Evolutionary conservation across 2,113 vertebrate species (phyloP).

Genomic region (Procavia capensis): DNA sequence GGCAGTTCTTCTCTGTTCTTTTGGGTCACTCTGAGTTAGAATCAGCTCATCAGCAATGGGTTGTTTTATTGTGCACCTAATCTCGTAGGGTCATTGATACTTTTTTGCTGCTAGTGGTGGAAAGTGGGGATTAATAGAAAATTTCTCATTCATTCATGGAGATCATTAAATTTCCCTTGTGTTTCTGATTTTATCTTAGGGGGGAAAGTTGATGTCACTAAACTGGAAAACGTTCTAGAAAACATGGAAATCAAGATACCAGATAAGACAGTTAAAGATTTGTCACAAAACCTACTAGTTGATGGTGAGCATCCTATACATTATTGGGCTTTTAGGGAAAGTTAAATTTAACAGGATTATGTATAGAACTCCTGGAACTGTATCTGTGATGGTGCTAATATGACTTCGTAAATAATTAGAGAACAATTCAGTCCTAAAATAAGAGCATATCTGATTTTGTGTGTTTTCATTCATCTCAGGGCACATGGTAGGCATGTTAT

Average conservation of each 20-base stretch:
- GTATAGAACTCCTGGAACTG: background rate
- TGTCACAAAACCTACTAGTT: slow-evolving; percentile 37
- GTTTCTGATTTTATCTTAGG: slow-evolving; percentile 49
- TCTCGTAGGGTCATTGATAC: background rate
- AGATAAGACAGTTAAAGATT: slow-evolving; percentile 50
- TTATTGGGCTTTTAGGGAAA: background rate
- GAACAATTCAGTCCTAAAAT: background rate
- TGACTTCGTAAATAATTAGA: background rate
- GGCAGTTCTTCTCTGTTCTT: background rate
- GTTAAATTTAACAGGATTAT: background rate
- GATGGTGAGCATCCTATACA: slow-evolving; percentile 51
- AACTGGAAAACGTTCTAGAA: slow-evolving; percentile 57
- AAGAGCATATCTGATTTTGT: background rate
- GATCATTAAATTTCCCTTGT: background rate
- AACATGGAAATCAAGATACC: slow-evolving; percentile 63
- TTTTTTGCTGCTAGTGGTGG: background rate
- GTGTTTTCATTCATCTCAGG: slow-evolving; percentile 6
- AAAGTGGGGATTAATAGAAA: background rate
- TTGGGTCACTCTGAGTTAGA: background rate
- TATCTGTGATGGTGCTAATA: background rate
- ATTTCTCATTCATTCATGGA: background rate
- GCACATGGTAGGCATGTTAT: background rate
- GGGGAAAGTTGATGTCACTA: slow-evolving; percentile 60
- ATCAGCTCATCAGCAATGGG: background rate
- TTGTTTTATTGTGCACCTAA: background rate